Base-by-base conservation (phyloP, 1,140 invertebrate species). In the Dreissena polymorpha region DNA sequence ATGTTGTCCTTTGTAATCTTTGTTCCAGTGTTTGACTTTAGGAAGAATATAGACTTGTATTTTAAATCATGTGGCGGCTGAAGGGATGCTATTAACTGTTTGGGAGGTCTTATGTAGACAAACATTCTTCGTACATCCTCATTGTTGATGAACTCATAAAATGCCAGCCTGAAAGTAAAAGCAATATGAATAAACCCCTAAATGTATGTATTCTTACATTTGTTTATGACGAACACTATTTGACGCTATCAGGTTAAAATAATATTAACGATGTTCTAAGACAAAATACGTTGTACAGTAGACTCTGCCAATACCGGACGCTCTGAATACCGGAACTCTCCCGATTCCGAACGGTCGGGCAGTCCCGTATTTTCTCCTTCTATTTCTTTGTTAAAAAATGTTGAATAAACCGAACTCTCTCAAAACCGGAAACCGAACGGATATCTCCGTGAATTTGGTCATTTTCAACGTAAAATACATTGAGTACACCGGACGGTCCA, bases 121-220 rank as follows among this genome's bases (percentile, higher is more conserved):
- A 91, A 93, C 76, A 93, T 78, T 29, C 89, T 83, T 65, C 90
- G 88, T 2, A 91, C 87, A 90, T 93, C 92, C 86, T 93, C 92
- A 86, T 93, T 93, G 86, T 93, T 92, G 21, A 93, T 89, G 87
- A 93, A 93, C 86, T 93, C 91, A 85, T 92, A 90, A 84, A 93
- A 91, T 10, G 91, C 91, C 55, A 92, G 85, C 79, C 92, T 93
- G 86, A 73, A 87, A 87, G 50, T 72, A 67, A 5, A n/a, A 63
- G 23, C 18, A 63, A 23, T 23, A 63, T n/a, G 2, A 63, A n/a
- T 18, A 63, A 10, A 5, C 21, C 16, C 5, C 29, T 25, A 69
- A 23, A 69, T 69, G 27, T n/a, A 39, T 39, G 39, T 8, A 5
- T 39, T 5, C 39, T 63, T 63, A 63, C 60, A 63, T n/a, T 63